Base-by-base conservation (phyloP, 1,140 invertebrate species). In the Harpegnathos saltator region DNA sequence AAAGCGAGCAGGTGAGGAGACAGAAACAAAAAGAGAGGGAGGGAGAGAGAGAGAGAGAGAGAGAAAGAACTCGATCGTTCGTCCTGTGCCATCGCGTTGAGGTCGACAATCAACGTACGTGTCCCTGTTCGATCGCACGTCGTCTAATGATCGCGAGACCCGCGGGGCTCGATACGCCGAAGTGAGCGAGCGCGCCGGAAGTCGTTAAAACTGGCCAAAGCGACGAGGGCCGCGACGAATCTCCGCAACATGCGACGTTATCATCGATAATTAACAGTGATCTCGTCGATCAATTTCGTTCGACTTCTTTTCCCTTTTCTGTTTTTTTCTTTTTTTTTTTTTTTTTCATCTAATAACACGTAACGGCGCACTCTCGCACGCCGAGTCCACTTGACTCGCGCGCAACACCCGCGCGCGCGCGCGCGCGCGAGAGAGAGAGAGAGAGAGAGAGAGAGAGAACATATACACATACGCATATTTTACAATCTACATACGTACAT, bases 401-500 rank as follows among this genome's bases (percentile, higher is more conserved):
- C 7, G 9, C 11, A 44, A 78, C 22, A 22, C 15, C 7, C 59
- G 69, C 29, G 29, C 14, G 19, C 29, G 56, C 44, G 54, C 44
- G 29, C 33, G n/a, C 48, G 50, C n/a, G n/a, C n/a, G n/a, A n/a
- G n/a, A n/a, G n/a, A n/a, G n/a, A n/a, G n/a, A n/a, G n/a, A n/a
- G n/a, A n/a, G n/a, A n/a, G n/a, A n/a, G n/a, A n/a, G n/a, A n/a
- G n/a, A n/a, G n/a, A n/a, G n/a, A n/a, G n/a, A n/a, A 48, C 50
- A 75, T 44, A 50, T 33, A 29, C 19, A 50, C 66, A 61, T n/a
- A 63, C 17, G 62, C 44, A 65, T 56, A 33, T 26, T 83, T 56
- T 52, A 66, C 54, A 72, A 71, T 66, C 63, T 58, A 29, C 68
- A 82, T 58, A 81, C 29, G 71, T 75, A 63, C 74, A 58, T 84